Percentiles rank a stretch among this genome's conserved stretches.
Evolutionary conservation across 2,888 invertebrate species (phyloP).

Genomic region (Allophyes oxyacanthae): DNA sequence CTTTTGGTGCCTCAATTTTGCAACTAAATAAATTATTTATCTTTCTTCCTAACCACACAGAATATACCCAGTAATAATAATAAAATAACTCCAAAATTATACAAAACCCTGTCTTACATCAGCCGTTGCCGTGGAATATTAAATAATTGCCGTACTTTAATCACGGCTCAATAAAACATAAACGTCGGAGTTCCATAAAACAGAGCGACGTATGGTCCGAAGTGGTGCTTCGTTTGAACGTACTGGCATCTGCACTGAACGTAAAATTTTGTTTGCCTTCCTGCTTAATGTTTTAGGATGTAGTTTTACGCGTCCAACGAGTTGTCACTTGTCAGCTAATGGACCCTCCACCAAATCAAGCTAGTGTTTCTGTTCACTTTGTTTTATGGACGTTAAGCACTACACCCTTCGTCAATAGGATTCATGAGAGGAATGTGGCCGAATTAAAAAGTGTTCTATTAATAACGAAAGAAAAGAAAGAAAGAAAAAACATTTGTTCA

Average conservation of each 20-base stretch:
- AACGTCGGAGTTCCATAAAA: slow-evolving; percentile 47
- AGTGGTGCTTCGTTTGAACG: slow-evolving; percentile 49
- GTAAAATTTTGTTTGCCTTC: slow-evolving; percentile 54
- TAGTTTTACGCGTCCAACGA: slow-evolving; percentile 42
- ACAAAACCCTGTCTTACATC: slow-evolving; percentile 3
- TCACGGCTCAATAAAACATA: slow-evolving; percentile 37
- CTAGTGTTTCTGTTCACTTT: slow-evolving; percentile 28
- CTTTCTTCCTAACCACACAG: neutral
- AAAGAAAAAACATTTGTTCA: no score
- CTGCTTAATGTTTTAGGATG: slow-evolving; percentile 47
- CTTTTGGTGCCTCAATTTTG: no score
- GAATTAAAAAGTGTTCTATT: no score
- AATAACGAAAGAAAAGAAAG: no score
- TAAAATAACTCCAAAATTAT: slow-evolving; percentile 2
- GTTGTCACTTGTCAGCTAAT: slow-evolving; percentile 50
- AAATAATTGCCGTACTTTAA: slow-evolving; percentile 40
- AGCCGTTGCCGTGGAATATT: slow-evolving; percentile 33
- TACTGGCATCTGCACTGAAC: slow-evolving; percentile 55
- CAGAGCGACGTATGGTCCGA: slow-evolving; percentile 51
- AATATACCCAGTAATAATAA: neutral
- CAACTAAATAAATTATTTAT: no score
- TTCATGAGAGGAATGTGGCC: no score
- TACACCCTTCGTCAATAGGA: no score
- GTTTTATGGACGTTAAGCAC: neutral
- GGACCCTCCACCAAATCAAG: slow-evolving; percentile 38